Percentiles rank a stretch among this genome's conserved stretches.
These are phyloP conservation scores for Caenorhabditis sinica DNA, from an alignment of 2,888 invertebrate genomes.

Conservation along the genomic window DNA sequence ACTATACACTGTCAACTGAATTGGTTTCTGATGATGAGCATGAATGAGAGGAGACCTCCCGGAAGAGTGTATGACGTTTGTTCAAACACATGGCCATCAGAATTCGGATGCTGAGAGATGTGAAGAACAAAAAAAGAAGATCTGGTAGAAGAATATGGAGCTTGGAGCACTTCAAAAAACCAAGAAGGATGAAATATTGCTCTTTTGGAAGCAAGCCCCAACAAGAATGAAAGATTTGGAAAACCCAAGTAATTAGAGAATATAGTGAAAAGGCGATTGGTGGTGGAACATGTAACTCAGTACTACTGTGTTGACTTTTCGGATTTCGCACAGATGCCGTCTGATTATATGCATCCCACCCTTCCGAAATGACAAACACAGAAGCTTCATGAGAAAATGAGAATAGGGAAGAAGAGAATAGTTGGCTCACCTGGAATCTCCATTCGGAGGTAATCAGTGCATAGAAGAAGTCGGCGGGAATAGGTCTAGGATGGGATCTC, in stretches of 20 bases:
- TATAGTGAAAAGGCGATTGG: neutral
- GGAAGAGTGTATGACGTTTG: slow-evolving; percentile 32
- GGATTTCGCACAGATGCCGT: slow-evolving; percentile 63
- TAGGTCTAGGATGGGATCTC: slow-evolving; percentile 13
- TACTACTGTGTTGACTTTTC: slow-evolving; percentile 62
- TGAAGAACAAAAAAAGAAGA: no score
- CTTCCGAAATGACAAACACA: slow-evolving; percentile 37
- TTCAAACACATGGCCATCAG: slow-evolving; percentile 60
- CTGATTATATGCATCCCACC: slow-evolving; percentile 61
- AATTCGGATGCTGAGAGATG: slow-evolving; percentile 34
- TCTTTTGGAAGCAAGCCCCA: neutral
- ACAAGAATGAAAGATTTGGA: no score
- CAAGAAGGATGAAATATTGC: slow-evolving; percentile 4
- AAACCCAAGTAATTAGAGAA: slow-evolving; percentile 41
- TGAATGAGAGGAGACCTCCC: slow-evolving; percentile 17
- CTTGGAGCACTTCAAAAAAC: slow-evolving; percentile 34
- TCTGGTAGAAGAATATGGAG: no score
- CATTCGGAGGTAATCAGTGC: slow-evolving; percentile 51
- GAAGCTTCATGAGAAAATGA: slow-evolving; percentile 17
- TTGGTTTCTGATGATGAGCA: slow-evolving; percentile 44
- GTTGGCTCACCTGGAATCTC: slow-evolving; percentile 63
- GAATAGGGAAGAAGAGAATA: slow-evolving; percentile 3
- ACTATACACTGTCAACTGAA: slow-evolving; percentile 52
- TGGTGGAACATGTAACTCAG: slow-evolving; percentile 49
- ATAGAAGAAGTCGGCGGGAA: slow-evolving; percentile 16